Percentiles rank a stretch among this genome's conserved stretches.
Conservation (phyloP, 2,888 invertebrate species). For the Nymphalis c-album region DNA sequence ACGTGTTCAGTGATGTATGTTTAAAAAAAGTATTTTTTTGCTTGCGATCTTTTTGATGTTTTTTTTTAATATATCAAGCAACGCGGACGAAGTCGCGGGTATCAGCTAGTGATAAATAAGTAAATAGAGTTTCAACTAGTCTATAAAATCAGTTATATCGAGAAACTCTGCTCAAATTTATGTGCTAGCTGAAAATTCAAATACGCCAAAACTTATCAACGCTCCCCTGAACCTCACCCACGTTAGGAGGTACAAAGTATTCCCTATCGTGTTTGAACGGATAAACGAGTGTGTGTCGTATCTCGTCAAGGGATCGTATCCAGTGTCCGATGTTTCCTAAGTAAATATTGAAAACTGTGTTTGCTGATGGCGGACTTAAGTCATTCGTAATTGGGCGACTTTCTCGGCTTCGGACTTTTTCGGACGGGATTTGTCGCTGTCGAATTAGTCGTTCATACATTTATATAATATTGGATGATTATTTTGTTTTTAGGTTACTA, state of each 20-base stretch:
- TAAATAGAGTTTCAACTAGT: too few species aligned
- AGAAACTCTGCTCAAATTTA: too few species aligned
- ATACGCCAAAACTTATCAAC: too few species aligned
- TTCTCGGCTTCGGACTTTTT: slow-evolving; percentile 1
- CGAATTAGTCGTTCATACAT: background rate
- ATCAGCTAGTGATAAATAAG: too few species aligned
- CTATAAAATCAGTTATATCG: too few species aligned
- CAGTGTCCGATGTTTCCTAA: slow-evolving; percentile 28
- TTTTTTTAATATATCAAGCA: too few species aligned
- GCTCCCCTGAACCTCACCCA: too few species aligned
- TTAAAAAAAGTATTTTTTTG: too few species aligned
- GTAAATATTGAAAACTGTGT: slow-evolving; percentile 36
- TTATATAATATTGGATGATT: background rate
- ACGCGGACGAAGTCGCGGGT: too few species aligned
- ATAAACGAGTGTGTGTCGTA: slow-evolving; percentile 34
- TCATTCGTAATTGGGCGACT: slow-evolving; percentile 27
- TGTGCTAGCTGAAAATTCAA: too few species aligned
- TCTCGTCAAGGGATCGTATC: slow-evolving; percentile 31
- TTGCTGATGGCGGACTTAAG: slow-evolving; percentile 27
- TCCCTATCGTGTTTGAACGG: slow-evolving; percentile 21
- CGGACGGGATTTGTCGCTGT: background rate
- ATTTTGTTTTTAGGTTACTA: background rate
- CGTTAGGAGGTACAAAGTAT: slow-evolving; percentile 1
- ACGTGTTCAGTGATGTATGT: too few species aligned
- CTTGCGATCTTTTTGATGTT: too few species aligned